Evolutionary conservation across 2,888 invertebrate species (phyloP), one percentile per base, ranked within the genome.

Genomic region (Ischnus inquisitorius): DNA sequence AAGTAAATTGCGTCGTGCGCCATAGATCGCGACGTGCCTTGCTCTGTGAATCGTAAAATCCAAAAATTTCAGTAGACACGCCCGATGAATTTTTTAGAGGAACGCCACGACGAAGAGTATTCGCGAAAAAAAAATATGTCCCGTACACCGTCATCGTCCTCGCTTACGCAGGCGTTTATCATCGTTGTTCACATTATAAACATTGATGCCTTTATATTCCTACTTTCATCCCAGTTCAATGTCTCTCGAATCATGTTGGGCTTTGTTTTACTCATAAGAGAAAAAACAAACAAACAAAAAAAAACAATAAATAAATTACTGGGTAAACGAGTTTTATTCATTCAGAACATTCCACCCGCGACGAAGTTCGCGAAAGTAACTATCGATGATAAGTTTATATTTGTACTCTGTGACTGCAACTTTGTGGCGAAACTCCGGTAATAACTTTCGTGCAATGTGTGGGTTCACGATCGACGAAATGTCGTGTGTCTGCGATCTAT

Each of bases 231-330:
- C 22, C 43, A 16, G 68, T 82, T 74, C 46, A 41, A 48, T 69
- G 51, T 62, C 16, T 65, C 69, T 22, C 22, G 54, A 54, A 57
- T 46, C 22, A 62, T 46, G 19, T 19, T 48, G 69, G 43, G 69
- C 60, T 46, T 34, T 62, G 74, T 83, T 75, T 62, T 25, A 34
- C 75, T 79, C 46, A 54, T 60, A 25, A 67, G 71, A 79, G 8
- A 34, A 64, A 54, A 71, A 39, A 67, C 71, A 78, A n/a, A n/a
- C n/a, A n/a, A n/a, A 62, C 68, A 82, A 79, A 65, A n/a, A 79
- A 46, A 54, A 54, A 22, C 54, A 54, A 54, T 54, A 54, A 54
- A 54, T 54, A 54, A 54, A 54, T 34, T 71, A 65, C 69, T 65
- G 69, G 69, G 64, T 57, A 69, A 39, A 25, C 60, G 34, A 77